Conservation (phyloP, 1,140 invertebrate species). For the Pygmarrhopalites habei region DNA sequence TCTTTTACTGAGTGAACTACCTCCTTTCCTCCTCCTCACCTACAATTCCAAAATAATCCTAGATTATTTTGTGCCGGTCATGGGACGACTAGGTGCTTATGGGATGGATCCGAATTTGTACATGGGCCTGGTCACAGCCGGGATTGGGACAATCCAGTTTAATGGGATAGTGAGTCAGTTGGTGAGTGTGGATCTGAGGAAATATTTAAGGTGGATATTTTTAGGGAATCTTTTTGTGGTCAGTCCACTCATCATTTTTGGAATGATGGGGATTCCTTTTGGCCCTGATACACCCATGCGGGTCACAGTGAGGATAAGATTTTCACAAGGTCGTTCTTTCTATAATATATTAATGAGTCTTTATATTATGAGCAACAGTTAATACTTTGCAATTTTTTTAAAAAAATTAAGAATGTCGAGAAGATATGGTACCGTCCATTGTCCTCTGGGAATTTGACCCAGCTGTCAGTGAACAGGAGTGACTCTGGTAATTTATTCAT, state of each 20-base stretch:
- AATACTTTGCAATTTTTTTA: no score
- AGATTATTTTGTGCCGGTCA: conserved; percentile 68
- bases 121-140: conserved; percentile 51
- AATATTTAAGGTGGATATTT: conserved; percentile 2
- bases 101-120: conserved; percentile 62
- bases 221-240: conserved; percentile 14
- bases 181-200: conserved; percentile 9
- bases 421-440: no score
- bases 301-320: no score
- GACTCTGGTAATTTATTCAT: no score
- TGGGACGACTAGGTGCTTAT: conserved; percentile 70
- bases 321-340: no score
- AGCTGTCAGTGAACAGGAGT: no score
- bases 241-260: conserved; percentile 24
- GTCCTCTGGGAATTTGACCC: no score
- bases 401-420: no score
- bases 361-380: no score
- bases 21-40: conserved; percentile 61
- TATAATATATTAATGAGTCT: no score
- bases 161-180: conserved; percentile 16
- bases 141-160: conserved; percentile 49
- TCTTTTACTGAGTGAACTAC: conserved; percentile 42
- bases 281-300: no score
- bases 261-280: conserved; percentile 29
- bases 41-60: conserved; percentile 60